Conservation (phyloP, 2,888 invertebrate genomes). For the Chymomyza fuscimana region DNA sequence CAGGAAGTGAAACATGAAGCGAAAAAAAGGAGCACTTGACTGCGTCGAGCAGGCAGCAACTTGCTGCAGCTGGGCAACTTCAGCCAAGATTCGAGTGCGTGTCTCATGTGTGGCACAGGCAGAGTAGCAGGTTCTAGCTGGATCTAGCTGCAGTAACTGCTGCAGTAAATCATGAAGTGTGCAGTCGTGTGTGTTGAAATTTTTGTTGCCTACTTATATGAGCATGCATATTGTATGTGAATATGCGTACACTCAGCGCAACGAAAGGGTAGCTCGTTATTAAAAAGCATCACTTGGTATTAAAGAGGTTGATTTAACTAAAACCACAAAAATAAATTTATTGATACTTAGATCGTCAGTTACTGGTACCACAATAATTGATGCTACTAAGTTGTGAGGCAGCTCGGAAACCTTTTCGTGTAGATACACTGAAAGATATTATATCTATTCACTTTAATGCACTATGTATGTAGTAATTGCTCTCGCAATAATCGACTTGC, state of each 20-base stretch:
- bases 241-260: neutral
- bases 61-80: constrained; percentile 45
- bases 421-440: no score
- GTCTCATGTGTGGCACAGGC: constrained; percentile 36
- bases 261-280: neutral
- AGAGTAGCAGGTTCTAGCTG: neutral
- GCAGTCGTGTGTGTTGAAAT: neutral
- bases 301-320: no score
- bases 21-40: constrained; percentile 17
- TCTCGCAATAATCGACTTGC: no score
- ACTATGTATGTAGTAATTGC: no score
- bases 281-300: neutral
- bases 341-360: no score
- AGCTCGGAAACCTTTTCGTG: no score
- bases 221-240: neutral
- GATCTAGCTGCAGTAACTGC: neutral
- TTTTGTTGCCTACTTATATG: neutral
- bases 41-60: neutral
- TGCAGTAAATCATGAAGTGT: neutral
- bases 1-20: constrained; percentile 5
- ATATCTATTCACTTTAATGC: no score
- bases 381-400: no score
- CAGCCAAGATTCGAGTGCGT: constrained; percentile 49
- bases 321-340: no score
- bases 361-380: no score